Evolutionary conservation across 1,140 invertebrate species (phyloP), one percentile per base, ranked within the genome.

Genomic region (Latrodectus geometricus): DNA sequence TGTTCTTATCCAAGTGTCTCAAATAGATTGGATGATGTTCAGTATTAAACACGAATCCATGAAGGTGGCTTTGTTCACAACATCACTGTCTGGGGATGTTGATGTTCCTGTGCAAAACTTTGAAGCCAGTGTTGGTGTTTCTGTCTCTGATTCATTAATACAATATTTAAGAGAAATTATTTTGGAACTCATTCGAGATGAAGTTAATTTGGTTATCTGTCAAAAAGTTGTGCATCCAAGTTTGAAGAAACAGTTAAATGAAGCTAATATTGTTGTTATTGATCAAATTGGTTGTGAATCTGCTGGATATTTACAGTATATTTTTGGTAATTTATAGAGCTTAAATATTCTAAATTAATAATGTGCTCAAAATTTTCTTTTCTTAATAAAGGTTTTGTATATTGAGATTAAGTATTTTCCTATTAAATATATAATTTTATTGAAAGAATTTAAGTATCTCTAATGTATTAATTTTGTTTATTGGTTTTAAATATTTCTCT

Each of bases 171-270:
- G 61, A 17, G 70, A 68, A 12, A 20, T 79, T 8, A 12, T 20
- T 65, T 4, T 21, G 5, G 61, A 84, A 21, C n/a, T 88, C 9
- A 65, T 88, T 69, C 14, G 4, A 35, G 56, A 21, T 21, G 50
- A 74, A 20, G 21, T 80, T 35, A 5, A 78, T 35, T 56, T 86
- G 54, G 21, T 88, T 15, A 68, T 77, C 15, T 88, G 87, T 14
- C 87, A 88, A 61, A 88, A 86, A 75, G 87, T 88, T 49, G 61
- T 88, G 48, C 82, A 88, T 50, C 87, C 87, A 52, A 69, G 17
- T 14, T 9, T 86, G 48, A 88, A 61, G 48, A 79, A 86, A 77
- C 9, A 21, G 12, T 21, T 88, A 17, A 20, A 75, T 65, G 21
- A 69, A 15, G 50, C 23, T 21, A 66, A 74, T 8, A 81, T 88